These are phyloP conservation scores for Pelodiscus sinensis DNA, from an alignment of 2,113 vertebrate genomes.

Conservation along the genomic window DNA sequence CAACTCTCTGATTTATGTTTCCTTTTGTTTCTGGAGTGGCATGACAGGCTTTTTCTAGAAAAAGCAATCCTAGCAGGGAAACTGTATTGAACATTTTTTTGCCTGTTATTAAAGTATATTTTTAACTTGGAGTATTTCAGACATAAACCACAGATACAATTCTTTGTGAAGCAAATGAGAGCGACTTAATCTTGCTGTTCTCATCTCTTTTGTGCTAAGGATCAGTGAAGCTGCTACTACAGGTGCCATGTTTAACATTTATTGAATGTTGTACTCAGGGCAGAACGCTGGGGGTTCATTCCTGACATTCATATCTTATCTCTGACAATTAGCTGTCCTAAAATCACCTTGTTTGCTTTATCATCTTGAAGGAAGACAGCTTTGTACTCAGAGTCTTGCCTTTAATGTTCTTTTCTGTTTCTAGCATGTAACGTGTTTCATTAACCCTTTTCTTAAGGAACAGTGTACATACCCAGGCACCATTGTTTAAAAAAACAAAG, in stretches of 20 bases:
- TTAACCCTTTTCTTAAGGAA: background rate
- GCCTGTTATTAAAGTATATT: background rate
- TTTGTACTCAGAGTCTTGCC: background rate
- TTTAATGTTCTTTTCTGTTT: background rate
- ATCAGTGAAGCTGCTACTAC: background rate
- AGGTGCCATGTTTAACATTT: conserved; percentile 35
- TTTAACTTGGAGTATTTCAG: background rate
- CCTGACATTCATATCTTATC: conserved; percentile 58
- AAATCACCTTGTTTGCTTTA: conserved; percentile 42
- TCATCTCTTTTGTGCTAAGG: background rate
- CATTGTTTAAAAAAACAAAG: background rate
- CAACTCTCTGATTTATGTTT: conserved; percentile 11
- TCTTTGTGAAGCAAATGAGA: conserved; percentile 12
- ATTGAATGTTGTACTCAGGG: background rate
- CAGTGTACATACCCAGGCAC: accelerated
- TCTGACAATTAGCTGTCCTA: conserved; percentile 59
- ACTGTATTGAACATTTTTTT: background rate
- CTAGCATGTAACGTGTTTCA: accelerated
- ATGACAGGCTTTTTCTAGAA: conserved; percentile 28
- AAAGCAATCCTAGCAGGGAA: background rate
- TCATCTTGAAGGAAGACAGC: background rate
- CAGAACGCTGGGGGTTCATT: background rate
- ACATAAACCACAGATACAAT: background rate
- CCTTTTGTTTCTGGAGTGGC: background rate
- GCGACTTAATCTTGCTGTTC: conserved; percentile 1